phyloP scores from a whole-genome alignment of 23 tunicate genomes.

The Halocynthia roretzi region DNA sequence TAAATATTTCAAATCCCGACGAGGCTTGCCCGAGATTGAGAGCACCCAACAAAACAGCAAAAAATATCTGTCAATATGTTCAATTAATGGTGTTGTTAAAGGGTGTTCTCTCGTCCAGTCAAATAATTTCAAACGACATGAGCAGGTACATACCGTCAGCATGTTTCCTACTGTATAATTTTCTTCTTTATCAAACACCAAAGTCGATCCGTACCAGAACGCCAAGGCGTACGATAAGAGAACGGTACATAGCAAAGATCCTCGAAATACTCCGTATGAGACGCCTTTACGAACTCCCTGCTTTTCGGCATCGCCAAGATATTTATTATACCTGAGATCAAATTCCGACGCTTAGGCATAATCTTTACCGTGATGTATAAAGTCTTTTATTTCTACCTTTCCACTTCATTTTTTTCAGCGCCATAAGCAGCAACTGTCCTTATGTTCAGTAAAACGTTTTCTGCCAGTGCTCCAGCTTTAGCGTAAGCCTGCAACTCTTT shows the following conservation, averaged over 20 bases:
- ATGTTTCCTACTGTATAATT: constrained; percentile 73
- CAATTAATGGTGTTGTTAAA: neutral
- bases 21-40: constrained; percentile 75
- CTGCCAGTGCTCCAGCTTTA: constrained; percentile 89
- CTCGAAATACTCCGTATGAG: constrained; percentile 69
- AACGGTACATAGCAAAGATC: constrained; percentile 78
- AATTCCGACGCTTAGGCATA: neutral
- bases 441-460: constrained; percentile 80
- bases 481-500: constrained; percentile 94
- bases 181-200: constrained; percentile 45
- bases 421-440: constrained; percentile 98
- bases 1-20: constrained; percentile 67
- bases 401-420: constrained; percentile 77
- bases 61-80: constrained; percentile 46
- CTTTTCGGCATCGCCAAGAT: constrained; percentile 75
- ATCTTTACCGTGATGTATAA: neutral
- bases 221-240: constrained; percentile 80
- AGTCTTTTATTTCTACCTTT: constrained; percentile 43
- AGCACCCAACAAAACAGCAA: constrained; percentile 76
- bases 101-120: neutral
- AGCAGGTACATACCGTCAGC: constrained; percentile 54
- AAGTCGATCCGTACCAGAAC: constrained; percentile 82
- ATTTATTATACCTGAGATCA: constrained; percentile 45
- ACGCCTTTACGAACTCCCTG: constrained; percentile 88
- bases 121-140: neutral